phyloP scores from a whole-genome alignment of 2,797 vertebrate species.

The Myotis daubentonii region DNA sequence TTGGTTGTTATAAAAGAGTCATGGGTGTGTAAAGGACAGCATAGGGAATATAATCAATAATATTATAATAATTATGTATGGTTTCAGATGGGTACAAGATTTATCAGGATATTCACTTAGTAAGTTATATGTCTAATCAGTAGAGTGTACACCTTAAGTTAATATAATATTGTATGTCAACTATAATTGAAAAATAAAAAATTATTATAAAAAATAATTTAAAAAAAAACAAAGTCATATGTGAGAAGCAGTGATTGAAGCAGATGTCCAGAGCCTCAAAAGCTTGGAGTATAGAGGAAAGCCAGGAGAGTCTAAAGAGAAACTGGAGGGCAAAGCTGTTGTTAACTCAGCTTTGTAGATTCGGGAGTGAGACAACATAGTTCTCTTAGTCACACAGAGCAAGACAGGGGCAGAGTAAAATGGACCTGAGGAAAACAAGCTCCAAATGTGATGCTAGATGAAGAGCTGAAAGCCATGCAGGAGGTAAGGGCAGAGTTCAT shows the following conservation, averaged over 20 bases:
- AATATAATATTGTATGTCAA: not conserved
- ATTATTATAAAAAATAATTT: not conserved
- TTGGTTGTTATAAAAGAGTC: not conserved
- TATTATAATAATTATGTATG: not conserved
- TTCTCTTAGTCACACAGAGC: not conserved
- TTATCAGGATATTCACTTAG: not conserved
- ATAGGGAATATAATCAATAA: not conserved
- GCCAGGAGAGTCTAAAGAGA: not conserved
- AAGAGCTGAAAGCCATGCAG: not conserved
- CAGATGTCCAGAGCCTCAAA: not conserved
- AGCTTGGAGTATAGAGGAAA: not conserved
- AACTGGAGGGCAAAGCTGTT: not conserved
- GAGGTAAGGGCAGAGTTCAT: not conserved
- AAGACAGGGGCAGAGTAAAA: not conserved
- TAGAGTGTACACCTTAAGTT: not conserved
- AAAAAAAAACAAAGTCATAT: not conserved
- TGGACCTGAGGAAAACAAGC: not conserved
- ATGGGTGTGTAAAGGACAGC: not conserved
- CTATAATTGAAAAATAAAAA: not conserved
- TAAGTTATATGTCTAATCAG: not conserved
- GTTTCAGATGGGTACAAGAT: not conserved
- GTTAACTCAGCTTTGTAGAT: not conserved
- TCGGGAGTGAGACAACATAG: not conserved
- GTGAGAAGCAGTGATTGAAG: not conserved
- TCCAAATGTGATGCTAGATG: not conserved